Conservation (phyloP, 2,888 invertebrate species). For the Lymantria dispar region DNA sequence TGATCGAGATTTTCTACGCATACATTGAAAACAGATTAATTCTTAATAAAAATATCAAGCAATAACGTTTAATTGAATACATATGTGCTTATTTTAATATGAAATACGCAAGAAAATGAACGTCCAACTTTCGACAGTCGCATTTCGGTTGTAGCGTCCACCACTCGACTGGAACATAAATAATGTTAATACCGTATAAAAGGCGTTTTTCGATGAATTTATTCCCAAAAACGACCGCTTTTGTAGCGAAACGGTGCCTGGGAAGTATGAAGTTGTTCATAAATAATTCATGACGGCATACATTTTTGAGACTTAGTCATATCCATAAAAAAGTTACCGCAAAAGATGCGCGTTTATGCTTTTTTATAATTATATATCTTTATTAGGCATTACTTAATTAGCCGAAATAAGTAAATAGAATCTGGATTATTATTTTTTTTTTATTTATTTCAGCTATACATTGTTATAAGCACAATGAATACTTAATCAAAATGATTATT, state of each 20-base stretch:
- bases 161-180: constrained; percentile 53
- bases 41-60: constrained; percentile 15
- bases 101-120: constrained; percentile 18
- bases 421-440: background rate
- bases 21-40: constrained; percentile 8
- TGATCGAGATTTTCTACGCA: background rate
- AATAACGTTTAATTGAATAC: constrained; percentile 20
- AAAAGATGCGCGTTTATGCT: constrained; percentile 5
- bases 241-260: constrained; percentile 56
- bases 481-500: background rate
- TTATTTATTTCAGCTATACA: background rate
- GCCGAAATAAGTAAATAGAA: background rate
- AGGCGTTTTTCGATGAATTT: constrained; percentile 75
- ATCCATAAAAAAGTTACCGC: background rate
- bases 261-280: constrained; percentile 76
- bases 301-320: constrained; percentile 48
- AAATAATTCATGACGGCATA: constrained; percentile 63
- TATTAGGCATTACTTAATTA: background rate
- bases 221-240: constrained; percentile 66
- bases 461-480: background rate
- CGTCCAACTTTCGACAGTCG: constrained; percentile 31
- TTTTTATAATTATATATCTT: background rate
- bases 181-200: constrained; percentile 74
- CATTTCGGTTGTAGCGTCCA: constrained; percentile 36
- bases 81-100: constrained; percentile 22